Evolutionary conservation across 2,113 vertebrate species (phyloP), one percentile per base, ranked within the genome.

Genomic region (Alouatta palliata): DNA sequence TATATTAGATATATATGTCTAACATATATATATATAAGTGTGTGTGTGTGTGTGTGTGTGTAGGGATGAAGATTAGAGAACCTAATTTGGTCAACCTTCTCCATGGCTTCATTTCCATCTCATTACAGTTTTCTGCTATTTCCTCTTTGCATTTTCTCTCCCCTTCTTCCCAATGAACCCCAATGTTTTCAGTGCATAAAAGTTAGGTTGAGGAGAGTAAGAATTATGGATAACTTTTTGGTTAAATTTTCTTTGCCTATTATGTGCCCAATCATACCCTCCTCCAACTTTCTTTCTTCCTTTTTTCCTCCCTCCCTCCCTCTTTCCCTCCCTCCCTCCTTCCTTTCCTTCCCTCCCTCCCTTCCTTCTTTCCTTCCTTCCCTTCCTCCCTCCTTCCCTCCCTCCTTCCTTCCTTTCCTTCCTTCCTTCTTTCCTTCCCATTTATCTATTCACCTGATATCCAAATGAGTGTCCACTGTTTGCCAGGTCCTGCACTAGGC

Each of bases 111-210:
- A 47, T 49, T 95, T 73, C 23, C 14, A 76, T 87, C 37, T 96
- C 35, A 58, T 64, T 49, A 13, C 21, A 47, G 76, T 90, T 52
- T 83, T 90, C 66, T 86, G 86, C 23, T 79, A 14, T 84, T 93
- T 97, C 23, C 54, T 95, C 64, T 89, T 75, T 14, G 56, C 17
- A 40, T 87, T 90, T 91, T 93, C n/a, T 95, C 58, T 79, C 0
- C 66, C 5, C 81, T 91, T 94, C 56, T 95, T 61, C 40, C 54
- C 58, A 71, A 52, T 9, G 76, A 89, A 76, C 5, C 23, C 54
- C 56, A 21, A n/a, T 83, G 16, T 47, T 95, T 73, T 89, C 25
- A n/a, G 56, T 76, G 23, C 87, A 11, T 73, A 52, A 76, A 80
- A 76, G 49, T 88, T 81, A 84, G 43, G 14, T 40, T 84, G 21